A percentile compares a stretch with the other conserved stretches of the same genome.
Evolutionary conservation across 2,797 vertebrate species (phyloP).

Genomic region (Moxostoma hubbsi): DNA sequence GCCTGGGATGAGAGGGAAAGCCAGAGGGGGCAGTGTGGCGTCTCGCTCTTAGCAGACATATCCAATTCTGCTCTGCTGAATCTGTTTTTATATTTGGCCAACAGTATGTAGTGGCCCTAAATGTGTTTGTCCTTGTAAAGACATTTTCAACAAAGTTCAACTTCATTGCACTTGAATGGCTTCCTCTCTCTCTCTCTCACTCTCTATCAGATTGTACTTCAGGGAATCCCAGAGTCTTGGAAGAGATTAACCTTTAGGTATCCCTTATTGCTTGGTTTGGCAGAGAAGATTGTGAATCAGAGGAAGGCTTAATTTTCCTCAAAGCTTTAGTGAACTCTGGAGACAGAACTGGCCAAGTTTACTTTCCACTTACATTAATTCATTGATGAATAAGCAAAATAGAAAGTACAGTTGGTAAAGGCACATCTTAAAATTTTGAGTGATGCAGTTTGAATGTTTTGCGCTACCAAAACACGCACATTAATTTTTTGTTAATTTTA

Average conservation of each 20-base stretch:
- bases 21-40: no score
- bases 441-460: no score
- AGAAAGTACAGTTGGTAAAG: slow-evolving; percentile 62
- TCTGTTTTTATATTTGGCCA: neutral
- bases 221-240: slow-evolving; percentile 75
- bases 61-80: no score
- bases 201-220: slow-evolving; percentile 70
- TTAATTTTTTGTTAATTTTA: no score
- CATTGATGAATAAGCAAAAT: slow-evolving; percentile 30
- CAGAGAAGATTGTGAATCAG: slow-evolving; percentile 58
- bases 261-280: slow-evolving; percentile 68
- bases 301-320: slow-evolving; percentile 42
- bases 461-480: no score
- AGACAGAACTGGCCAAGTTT: neutral
- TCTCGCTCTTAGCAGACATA: no score
- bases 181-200: neutral
- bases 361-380: slow-evolving; percentile 10
- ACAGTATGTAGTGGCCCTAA: neutral
- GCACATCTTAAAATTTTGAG: slow-evolving; percentile 1
- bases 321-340: neutral
- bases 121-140: neutral
- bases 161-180: neutral
- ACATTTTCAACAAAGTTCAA: neutral
- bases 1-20: no score
- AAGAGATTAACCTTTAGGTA: slow-evolving; percentile 70